Evolutionary conservation across 2,113 vertebrate genomes (phyloP), one percentile per base, ranked within the genome.

Genomic region (Lamprologus tigripictilis): DNA sequence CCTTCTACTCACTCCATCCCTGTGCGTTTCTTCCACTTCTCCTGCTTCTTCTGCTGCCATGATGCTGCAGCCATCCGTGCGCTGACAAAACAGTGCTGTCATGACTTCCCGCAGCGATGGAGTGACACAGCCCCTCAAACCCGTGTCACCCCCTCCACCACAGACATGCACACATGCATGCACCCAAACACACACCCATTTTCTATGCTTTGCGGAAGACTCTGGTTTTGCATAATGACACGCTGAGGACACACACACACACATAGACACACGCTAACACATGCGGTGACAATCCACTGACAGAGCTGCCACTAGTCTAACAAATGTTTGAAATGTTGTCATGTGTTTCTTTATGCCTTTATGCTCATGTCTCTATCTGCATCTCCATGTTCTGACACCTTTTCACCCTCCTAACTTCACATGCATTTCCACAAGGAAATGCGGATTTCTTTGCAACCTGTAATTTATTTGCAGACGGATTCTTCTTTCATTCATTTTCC

Each of bases 71-170:
- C 94, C 93, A 94, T 92, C 91, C 86, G 16, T 61, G 49, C 40
- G 19, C 80, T 88, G 92, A 95, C 92, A 93, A 93, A 95, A 94
- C 89, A 87, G 53, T 55, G 89, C 90, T 93, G 92, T 93, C 92
- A 92, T 91, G 92, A 93, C 94, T 93, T 95, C 93, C 93, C 76
- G 78, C 89, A 82, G 91, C 88, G 91, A 94, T 91, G 86, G 88
- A 61, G 81, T 95, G 93, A 94, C 95, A 88, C 55, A 55, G 88
- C 87, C 88, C 86, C 92, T 89, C 92, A 94, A 95, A 90, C 83
- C 90, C 85, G 51, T 90, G 81, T 92, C 86, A 78, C 78, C 86
- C 86, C 88, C 87, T 86, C 83, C 21, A 21, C 73, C 83, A 28
- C 86, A 42, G 73, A 76, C 82, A 54, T 35, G 31, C 83, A 66